Evolutionary conservation across 1,140 invertebrate species (phyloP).

Genomic region (Argopecten irradians): DNA sequence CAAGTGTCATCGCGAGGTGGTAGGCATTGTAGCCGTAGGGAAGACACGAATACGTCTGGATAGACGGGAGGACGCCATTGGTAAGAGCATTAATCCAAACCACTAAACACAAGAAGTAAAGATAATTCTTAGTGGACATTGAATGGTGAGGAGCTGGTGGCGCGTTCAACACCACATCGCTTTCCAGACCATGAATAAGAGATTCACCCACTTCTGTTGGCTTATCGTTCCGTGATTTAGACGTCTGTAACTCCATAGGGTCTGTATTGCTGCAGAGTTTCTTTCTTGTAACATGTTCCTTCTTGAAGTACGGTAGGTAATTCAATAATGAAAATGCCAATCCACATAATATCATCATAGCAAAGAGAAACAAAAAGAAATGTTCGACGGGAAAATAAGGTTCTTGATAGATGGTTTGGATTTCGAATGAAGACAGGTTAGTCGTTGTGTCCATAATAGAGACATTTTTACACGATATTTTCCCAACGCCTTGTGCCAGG

Average conservation of each 20-base stretch:
- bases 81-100: constrained; percentile 59
- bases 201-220: not conserved
- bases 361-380: constrained; percentile 85
- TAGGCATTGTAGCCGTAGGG: constrained; percentile 90
- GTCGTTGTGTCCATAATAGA: constrained; percentile 40
- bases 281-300: not conserved
- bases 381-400: constrained; percentile 75
- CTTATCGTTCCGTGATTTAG: not conserved
- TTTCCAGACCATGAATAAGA: not conserved
- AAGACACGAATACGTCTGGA: constrained; percentile 91
- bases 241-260: not conserved
- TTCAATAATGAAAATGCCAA: constrained; percentile 77
- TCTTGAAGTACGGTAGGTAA: constrained; percentile 61
- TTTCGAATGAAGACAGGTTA: constrained; percentile 55
- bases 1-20: constrained; percentile 88
- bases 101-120: constrained; percentile 48
- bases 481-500: constrained; percentile 85
- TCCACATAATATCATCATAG: constrained; percentile 76
- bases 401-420: constrained; percentile 37
- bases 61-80: constrained; percentile 87
- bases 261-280: not conserved
- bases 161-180: not conserved
- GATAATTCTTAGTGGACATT: constrained; percentile 26
- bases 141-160: not conserved
- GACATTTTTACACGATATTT: constrained; percentile 79